Evolutionary conservation across 2,888 invertebrate genomes (phyloP).

Genomic region (Caenorhabditis sp.): DNA sequence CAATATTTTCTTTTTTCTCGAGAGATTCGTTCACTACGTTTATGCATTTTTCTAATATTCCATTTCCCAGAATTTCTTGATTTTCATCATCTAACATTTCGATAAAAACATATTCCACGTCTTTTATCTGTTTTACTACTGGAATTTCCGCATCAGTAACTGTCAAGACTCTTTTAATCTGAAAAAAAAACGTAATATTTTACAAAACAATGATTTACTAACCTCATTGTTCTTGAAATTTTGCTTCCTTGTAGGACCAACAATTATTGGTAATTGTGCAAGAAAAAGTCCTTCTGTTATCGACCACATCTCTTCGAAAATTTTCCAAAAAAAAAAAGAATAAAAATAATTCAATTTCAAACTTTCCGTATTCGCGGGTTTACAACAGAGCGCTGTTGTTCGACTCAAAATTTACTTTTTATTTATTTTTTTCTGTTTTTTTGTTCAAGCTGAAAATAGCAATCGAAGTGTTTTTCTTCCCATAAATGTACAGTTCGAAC

Average conservation of each 20-base stretch:
- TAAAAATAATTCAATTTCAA: background rate
- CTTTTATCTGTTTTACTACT: background rate
- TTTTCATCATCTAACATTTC: conserved; percentile 12
- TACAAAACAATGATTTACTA: no score
- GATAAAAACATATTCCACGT: conserved; percentile 21
- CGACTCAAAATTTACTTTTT: background rate
- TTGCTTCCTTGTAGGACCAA: conserved; percentile 7
- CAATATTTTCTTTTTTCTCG: conserved; percentile 18
- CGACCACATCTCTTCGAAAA: conserved; percentile 24
- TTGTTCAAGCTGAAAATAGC: background rate
- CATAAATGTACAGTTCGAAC: no score
- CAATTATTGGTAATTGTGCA: conserved; percentile 23
- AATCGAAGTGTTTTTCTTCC: background rate
- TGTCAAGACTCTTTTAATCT: conserved; percentile 23
- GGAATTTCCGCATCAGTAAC: conserved; percentile 11
- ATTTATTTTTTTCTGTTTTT: background rate
- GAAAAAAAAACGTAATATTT: no score
- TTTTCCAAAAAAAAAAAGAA: background rate
- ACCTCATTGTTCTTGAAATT: conserved; percentile 21
- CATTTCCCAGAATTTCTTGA: conserved; percentile 17
- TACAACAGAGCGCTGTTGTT: conserved; percentile 16
- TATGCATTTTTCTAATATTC: conserved; percentile 13
- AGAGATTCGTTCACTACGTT: conserved; percentile 10
- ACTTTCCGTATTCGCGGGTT: background rate
- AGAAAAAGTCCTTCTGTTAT: conserved; percentile 22